Base-by-base conservation (phyloP, 2,113 vertebrate species). In the Pardalotus punctatus region DNA sequence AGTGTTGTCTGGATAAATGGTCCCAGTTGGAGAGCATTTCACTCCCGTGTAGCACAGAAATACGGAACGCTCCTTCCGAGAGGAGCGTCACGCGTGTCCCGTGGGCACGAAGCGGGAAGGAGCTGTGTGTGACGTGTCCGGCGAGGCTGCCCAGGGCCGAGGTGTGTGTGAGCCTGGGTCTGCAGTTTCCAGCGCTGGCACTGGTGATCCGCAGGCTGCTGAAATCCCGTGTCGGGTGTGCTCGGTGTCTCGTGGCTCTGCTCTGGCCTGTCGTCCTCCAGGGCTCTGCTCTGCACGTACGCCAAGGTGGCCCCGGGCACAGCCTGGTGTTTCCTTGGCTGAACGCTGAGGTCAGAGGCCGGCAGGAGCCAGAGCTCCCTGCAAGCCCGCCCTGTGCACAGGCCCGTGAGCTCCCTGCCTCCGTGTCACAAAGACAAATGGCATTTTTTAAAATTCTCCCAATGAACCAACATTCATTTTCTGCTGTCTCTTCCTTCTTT, bases 391-490 rank as follows among this genome's bases (percentile, higher is more conserved):
- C 78, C 72, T n/a, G 64, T 81, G 91, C 96, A 86, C 35, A 31
- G 92, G 87, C 60, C 95, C 4, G 40, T 64, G 82, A 88, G 87
- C 67, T 93, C 91, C 73, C 96, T 86, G 90, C 81, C 93, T 92
- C 87, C 21, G 35, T 97, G 97, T 98, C 97, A 98, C 15, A 62
- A 98, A 98, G 97, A 98, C 95, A 98, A 97, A 98, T 98, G 91
- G 81, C 67, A 81, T 94, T 94, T 88, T 92, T 92, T n/a, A 88
- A 92, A 95, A 94, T 90, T 95, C 81, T 93, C 80, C 92, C 84
- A 60, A 43, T 91, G 93, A 96, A 78, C 67, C 70, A 83, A 53
- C 87, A 73, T 93, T 91, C 85, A 91, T 97, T 97, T 96, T 88
- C 92, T 94, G 71, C 67, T 51, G 43, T 93, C 69, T 89, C 90